Base-by-base conservation (phyloP, 2,113 vertebrate genomes). In the Ariopsis seemanni region DNA sequence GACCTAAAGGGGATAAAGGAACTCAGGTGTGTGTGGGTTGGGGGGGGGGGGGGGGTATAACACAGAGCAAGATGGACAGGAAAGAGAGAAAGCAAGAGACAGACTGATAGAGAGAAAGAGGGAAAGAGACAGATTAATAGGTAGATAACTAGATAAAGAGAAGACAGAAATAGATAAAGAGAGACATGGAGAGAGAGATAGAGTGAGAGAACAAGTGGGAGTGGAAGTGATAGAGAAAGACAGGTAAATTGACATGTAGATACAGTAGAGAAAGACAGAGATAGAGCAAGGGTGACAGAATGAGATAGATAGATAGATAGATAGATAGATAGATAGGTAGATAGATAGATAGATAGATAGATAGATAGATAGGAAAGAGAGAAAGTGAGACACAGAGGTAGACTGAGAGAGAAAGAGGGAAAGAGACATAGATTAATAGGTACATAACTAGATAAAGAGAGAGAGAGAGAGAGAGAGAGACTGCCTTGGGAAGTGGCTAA, bases 1-100 rank as follows among this genome's bases (percentile, higher is more conserved):
- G 98, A 89, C 94, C 91, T 62, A 96, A 95, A 91, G 98, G 98
- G 94, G 97, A 98, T 88, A 95, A 79, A 85, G 98, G 97, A 90
- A 86, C 93, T 87, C 89, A 91, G 92, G 18, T 30, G 5, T 63
- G 27, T 85, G 83, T 50, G 53, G 48, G 22, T 34, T 7, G 48
- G 9, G 85, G 42, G 88, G 42, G 87, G 67, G 87, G 34, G 34
- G 34, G 34, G 34, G 34, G 3, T 42, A 1, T 42, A 42, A 42
- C 42, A 42, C 42, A 42, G 42, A 42, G 42, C 42, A 4, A 42
- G 42, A 42, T 42, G 7, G 25, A 57, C 12, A 80, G 11, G 52
- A 53, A 53, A 55, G 77, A 55, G 5, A 57, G 27, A 65, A n/a
- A 65, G 62, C 1, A n/a, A 2, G 25, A 60, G 58, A 60, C 12